Percentiles rank a stretch among this genome's conserved stretches.
Evolutionary conservation across 2,797 vertebrate genomes (phyloP).

Genomic region (Hyperoplus lanceolatus): DNA sequence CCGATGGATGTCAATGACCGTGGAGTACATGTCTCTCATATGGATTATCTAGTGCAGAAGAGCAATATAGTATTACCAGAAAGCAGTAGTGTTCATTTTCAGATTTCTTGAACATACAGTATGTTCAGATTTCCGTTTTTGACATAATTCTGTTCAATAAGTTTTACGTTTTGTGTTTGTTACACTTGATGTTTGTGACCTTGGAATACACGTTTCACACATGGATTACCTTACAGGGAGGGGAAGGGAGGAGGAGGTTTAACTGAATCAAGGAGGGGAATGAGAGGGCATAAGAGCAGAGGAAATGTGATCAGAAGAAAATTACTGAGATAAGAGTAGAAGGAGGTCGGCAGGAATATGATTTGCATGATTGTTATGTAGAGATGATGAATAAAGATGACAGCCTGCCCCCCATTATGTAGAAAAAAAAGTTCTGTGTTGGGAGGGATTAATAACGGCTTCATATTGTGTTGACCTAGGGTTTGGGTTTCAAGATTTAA

Average conservation of each 20-base stretch:
- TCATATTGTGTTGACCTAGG: neutral
- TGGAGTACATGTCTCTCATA: constrained; percentile 99
- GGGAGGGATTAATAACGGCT: constrained; percentile 16
- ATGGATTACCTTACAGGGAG: constrained; percentile 83
- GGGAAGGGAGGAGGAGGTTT: constrained; percentile 17
- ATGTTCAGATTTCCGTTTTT: neutral
- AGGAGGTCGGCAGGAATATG: constrained; percentile 49
- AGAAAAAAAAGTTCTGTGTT: constrained; percentile 12
- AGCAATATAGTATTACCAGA: neutral
- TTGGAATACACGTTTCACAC: constrained; percentile 92
- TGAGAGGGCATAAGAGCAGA: constrained; percentile 43
- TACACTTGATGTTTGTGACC: constrained; percentile 88
- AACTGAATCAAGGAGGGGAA: constrained; percentile 54
- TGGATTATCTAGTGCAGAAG: constrained; percentile 88
- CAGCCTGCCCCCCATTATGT: constrained; percentile 29
- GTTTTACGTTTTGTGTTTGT: constrained; percentile 16
- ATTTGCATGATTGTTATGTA: constrained; percentile 56
- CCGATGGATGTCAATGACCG: constrained; percentile 97
- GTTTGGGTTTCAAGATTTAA: neutral
- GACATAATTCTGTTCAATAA: neutral
- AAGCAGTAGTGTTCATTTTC: neutral
- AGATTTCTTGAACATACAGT: neutral
- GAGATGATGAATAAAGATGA: constrained; percentile 59
- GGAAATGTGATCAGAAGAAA: constrained; percentile 63
- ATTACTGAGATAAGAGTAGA: constrained; percentile 44